Base-by-base conservation (phyloP, 2,888 invertebrate species). In the Fissipunctia ypsillon region DNA sequence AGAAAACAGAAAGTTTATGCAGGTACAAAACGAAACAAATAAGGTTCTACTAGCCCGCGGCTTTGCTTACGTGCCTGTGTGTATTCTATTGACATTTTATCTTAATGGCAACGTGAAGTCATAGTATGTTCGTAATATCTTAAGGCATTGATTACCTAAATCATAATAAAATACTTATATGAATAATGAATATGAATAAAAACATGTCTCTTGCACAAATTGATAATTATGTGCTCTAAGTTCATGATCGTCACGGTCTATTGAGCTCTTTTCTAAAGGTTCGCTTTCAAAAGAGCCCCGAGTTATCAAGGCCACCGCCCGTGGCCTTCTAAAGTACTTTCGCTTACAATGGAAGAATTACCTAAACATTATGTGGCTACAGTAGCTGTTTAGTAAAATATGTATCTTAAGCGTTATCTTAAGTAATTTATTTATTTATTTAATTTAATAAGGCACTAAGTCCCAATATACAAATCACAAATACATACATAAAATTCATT, bases 201-300 rank as follows among this genome's bases (percentile, higher is more conserved):
- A 81, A 65, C 76, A 79, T 79, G 80, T 57, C 38, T 78, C 54
- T 89, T 89, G 84, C 85, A 73, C 87, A 87, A 88, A 76, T 76
- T 31, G 48, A 68, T 81, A 65, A 81, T 85, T 64, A 80, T 74
- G 82, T 69, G 84, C 86, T 86, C 86, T 82, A 95, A 95, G 95
- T 95, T 95, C 95, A 95, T 93, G 96, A 95, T 90, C 96, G 95
- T 87, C 90, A 89, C 93, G 95, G 91, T 94, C 92, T 88, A 83
- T 45, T 87, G 91, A 80, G 56, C 89, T 88, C 92, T 95, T 95
- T 95, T 95, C 95, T 94, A 94, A 91, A 93, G 93, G 92, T 89
- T 88, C 86, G 89, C 92, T 95, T 93, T 93, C 95, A 91, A 93
- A 90, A 94, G 89, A 91, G 84, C 87, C 80, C 84, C 83, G 78